phyloP scores from a whole-genome alignment of 1,140 invertebrate species.

The Aphidius gifuensis region DNA sequence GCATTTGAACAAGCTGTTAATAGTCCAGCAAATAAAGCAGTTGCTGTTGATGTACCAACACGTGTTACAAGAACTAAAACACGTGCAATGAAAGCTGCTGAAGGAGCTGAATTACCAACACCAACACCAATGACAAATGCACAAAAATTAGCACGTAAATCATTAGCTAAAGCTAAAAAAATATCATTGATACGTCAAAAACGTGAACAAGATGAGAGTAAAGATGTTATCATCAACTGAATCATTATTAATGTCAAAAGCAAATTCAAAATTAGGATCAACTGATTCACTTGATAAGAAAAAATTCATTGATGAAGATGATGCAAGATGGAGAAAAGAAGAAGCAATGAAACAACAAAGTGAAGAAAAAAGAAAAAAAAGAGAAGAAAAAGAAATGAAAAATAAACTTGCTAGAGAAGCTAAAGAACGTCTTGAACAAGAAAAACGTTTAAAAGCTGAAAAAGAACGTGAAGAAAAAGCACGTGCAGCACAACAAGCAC shows the following conservation, averaged over 20 bases:
- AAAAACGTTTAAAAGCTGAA: conserved; percentile 49
- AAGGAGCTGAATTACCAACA: not conserved
- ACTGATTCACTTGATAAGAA: conserved; percentile 41
- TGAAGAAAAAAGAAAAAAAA: conserved; percentile 59
- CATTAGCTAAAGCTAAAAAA: conserved; percentile 44
- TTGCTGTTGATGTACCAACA: conserved; percentile 28
- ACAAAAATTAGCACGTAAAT: conserved; percentile 43
- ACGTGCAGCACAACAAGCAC: conserved; percentile 34
- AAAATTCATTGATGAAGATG: conserved; percentile 40
- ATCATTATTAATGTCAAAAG: conserved; percentile 38
- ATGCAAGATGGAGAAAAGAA: conserved; percentile 47
- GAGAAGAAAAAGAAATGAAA: conserved; percentile 60
- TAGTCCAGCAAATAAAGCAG: conserved; percentile 31
- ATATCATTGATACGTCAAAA: conserved; percentile 40
- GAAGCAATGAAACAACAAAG: conserved; percentile 45
- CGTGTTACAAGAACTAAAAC: conserved; percentile 53
- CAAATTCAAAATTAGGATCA: conserved; percentile 34
- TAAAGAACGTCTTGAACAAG: conserved; percentile 52
- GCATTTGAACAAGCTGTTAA: conserved; percentile 59
- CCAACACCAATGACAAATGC: conserved; percentile 21
- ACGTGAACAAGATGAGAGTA: conserved; percentile 37
- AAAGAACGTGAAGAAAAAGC: conserved; percentile 51
- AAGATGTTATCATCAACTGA: conserved; percentile 43
- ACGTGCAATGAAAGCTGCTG: conserved; percentile 39
- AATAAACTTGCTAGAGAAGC: conserved; percentile 59